A percentile compares a stretch with the other conserved stretches of the same genome.
phyloP scores from a whole-genome alignment of 1,140 invertebrate genomes.

The Drosophila novamexicana region DNA sequence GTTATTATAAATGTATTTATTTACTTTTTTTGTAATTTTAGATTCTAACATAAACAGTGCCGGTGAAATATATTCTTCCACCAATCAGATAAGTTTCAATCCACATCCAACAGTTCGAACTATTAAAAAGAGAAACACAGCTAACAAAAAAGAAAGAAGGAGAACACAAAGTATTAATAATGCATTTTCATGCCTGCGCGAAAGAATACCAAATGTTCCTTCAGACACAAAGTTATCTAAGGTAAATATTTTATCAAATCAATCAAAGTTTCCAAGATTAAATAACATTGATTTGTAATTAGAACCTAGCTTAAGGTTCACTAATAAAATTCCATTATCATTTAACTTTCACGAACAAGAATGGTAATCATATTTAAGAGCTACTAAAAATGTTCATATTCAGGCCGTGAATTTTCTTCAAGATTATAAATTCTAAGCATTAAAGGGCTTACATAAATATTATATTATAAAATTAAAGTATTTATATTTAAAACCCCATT shows the following conservation, averaged over 20 bases:
- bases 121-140: slow-evolving; percentile 90
- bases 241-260: slow-evolving; percentile 79
- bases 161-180: slow-evolving; percentile 97
- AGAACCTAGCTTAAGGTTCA: too few species aligned
- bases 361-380: too few species aligned
- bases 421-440: too few species aligned
- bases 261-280: too few species aligned
- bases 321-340: too few species aligned
- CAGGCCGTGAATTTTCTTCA: too few species aligned
- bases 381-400: too few species aligned
- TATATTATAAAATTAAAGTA: not conserved
- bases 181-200: slow-evolving; percentile 95
- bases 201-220: slow-evolving; percentile 98
- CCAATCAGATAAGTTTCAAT: slow-evolving; percentile 44
- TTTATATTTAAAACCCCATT: slow-evolving; percentile 23
- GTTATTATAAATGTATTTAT: too few species aligned
- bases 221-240: slow-evolving; percentile 97
- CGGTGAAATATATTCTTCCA: slow-evolving; percentile 46
- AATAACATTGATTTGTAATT: too few species aligned
- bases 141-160: slow-evolving; percentile 97
- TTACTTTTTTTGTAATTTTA: slow-evolving; percentile 29
- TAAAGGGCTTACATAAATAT: too few species aligned
- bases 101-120: slow-evolving; percentile 86
- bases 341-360: too few species aligned
- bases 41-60: slow-evolving; percentile 52